phyloP scores from a whole-genome alignment of 1,140 invertebrate genomes.

The Drosophila nigrodunni region DNA sequence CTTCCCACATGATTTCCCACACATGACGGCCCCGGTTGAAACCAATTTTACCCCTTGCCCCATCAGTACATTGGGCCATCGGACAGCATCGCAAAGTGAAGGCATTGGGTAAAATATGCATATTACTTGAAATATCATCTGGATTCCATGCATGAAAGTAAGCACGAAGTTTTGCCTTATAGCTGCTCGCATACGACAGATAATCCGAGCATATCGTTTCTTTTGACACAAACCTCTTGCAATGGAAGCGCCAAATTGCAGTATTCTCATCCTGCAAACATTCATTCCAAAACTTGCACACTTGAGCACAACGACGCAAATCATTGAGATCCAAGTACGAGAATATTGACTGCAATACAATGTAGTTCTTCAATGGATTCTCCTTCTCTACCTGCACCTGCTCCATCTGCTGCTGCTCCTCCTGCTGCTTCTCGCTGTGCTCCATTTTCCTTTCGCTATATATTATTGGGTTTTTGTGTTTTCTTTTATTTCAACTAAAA shows the following conservation, averaged over 20 bases:
- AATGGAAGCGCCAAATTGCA: conserved; percentile 97
- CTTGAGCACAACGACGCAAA: conserved; percentile 94
- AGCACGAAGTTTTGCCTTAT: conserved; percentile 97
- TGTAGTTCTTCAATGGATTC: conserved; percentile 85
- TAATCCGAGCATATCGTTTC: conserved; percentile 97
- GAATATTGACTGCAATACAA: conserved; percentile 96
- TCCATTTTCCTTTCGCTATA: no score
- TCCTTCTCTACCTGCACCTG: no score
- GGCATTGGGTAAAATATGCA: conserved; percentile 98
- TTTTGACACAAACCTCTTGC: conserved; percentile 93
- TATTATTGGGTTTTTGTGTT: no score
- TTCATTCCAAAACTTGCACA: conserved; percentile 97
- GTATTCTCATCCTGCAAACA: conserved; percentile 97
- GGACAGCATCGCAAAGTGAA: conserved; percentile 99
- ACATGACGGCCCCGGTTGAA: conserved; percentile 89
- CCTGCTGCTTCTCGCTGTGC: no score
- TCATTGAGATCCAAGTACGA: conserved; percentile 96
- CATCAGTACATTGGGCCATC: conserved; percentile 99
- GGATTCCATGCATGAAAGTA: conserved; percentile 99
- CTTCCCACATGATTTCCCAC: conserved; percentile 99
- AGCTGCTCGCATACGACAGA: conserved; percentile 94
- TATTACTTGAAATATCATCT: conserved; percentile 97
- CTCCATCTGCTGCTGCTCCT: no score
- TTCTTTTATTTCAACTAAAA: no score
- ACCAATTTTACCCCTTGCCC: conserved; percentile 96